These are phyloP conservation scores for Cuniculus paca DNA, from an alignment of 2,797 vertebrate species.

Conservation along the genomic window DNA sequence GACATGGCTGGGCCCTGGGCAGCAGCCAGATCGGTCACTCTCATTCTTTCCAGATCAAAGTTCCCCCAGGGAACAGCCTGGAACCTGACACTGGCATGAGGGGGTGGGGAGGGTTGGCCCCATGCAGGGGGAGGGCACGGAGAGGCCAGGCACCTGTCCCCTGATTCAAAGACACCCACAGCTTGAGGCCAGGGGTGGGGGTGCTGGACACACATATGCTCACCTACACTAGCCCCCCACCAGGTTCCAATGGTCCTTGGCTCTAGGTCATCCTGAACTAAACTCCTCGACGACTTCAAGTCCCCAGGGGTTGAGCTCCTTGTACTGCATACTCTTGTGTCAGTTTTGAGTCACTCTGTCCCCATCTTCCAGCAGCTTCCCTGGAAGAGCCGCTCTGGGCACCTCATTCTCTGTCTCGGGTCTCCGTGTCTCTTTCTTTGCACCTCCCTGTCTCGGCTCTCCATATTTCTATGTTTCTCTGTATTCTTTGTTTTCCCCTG, in stretches of 20 bases:
- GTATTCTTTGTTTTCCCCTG: not conserved
- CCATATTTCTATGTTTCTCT: not conserved
- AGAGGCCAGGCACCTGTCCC: constrained; percentile 49
- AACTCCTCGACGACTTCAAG: not conserved
- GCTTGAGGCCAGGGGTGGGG: not conserved
- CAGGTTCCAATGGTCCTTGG: not conserved
- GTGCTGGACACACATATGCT: not conserved
- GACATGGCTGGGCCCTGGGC: not conserved
- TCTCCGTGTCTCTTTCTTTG: not conserved
- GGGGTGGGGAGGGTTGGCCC: constrained; percentile 22
- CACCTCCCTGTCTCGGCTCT: not conserved
- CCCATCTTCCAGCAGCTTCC: not conserved
- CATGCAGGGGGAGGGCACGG: not conserved
- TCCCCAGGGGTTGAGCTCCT: not conserved
- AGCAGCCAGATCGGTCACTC: constrained; percentile 75
- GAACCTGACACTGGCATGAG: constrained; percentile 74
- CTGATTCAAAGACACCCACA: not conserved
- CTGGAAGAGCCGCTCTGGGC: not conserved
- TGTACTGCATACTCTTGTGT: not conserved
- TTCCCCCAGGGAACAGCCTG: constrained; percentile 76
- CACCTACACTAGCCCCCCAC: not conserved
- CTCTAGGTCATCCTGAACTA: not conserved
- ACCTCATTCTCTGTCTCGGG: not conserved
- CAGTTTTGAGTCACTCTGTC: not conserved
- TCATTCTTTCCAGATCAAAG: constrained; percentile 86